phyloP scores from a whole-genome alignment of 2,888 invertebrate genomes.

The Stenchaetothrips biformis region DNA sequence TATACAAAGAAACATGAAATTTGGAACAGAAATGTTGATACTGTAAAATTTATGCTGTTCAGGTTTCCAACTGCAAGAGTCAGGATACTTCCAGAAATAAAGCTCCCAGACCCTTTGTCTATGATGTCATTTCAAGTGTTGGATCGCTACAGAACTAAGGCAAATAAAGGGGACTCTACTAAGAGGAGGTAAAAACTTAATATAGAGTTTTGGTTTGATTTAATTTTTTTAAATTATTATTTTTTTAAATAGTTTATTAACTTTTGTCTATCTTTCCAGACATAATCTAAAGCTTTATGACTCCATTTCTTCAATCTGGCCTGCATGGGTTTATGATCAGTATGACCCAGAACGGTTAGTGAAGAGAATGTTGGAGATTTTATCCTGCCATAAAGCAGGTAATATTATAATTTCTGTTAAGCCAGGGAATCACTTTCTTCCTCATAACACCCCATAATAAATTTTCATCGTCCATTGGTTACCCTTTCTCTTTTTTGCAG shows the following conservation, averaged over 20 bases:
- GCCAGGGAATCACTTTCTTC: neutral
- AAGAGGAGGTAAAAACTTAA: neutral
- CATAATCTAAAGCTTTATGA: constrained; percentile 53
- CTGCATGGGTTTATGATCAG: constrained; percentile 60
- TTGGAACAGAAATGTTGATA: constrained; percentile 30
- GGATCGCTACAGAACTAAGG: constrained; percentile 40
- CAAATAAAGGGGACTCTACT: neutral
- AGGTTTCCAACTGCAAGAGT: constrained; percentile 57
- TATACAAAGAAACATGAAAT: constrained; percentile 32
- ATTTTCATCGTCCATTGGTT: neutral
- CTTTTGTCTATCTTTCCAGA: constrained; percentile 62
- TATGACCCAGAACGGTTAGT: constrained; percentile 53
- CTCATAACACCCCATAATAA: neutral
- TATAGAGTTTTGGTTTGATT: neutral
- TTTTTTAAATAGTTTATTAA: neutral
- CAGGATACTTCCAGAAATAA: constrained; percentile 62
- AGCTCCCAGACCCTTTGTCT: constrained; percentile 53
- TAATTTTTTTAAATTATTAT: neutral
- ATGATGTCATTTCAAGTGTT: constrained; percentile 44
- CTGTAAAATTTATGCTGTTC: neutral
- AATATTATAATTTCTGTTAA: constrained; percentile 33
- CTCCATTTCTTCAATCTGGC: constrained; percentile 55
- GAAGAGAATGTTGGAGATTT: constrained; percentile 44
- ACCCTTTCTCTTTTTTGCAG: constrained; percentile 41
- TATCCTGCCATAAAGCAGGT: constrained; percentile 43